A percentile compares a stretch with the other conserved stretches of the same genome.
These are phyloP conservation scores for Betta splendens DNA, from an alignment of 2,797 vertebrate genomes.

Conservation along the genomic window DNA sequence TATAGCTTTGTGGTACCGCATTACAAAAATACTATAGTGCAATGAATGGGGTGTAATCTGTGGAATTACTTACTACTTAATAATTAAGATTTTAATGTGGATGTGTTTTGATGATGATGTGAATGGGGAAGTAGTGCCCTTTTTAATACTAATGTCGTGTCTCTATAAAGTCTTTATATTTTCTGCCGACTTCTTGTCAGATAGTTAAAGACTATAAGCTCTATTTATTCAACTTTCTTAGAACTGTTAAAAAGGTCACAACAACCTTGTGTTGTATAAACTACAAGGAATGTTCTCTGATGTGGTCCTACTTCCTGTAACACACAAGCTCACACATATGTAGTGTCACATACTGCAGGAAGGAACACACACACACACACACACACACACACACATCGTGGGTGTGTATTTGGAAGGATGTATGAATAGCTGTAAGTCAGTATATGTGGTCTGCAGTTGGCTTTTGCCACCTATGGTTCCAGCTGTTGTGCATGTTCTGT, in stretches of 20 bases:
- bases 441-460: slow-evolving; percentile 36
- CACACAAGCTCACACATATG: neutral
- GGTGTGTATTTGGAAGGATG: slow-evolving; percentile 51
- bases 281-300: slow-evolving; percentile 26
- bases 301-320: slow-evolving; percentile 5
- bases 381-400: slow-evolving; percentile 47
- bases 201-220: neutral
- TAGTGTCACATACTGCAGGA: neutral
- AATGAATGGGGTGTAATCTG: neutral
- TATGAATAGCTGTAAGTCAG: slow-evolving; percentile 35
- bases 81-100: neutral
- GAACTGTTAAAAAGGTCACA: slow-evolving; percentile 36
- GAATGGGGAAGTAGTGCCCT: neutral
- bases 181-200: neutral
- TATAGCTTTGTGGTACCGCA: slow-evolving; percentile 1
- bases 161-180: neutral
- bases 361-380: slow-evolving; percentile 8
- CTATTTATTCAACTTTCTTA: slow-evolving; percentile 35
- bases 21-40: neutral
- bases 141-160: neutral
- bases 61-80: neutral
- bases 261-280: slow-evolving; percentile 11
- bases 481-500: no score
- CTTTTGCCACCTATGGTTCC: slow-evolving; percentile 35
- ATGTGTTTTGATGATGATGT: no score